A percentile compares a stretch with the other conserved stretches of the same genome.
These are phyloP conservation scores for Apis mellifera DNA, from an alignment of 1,140 invertebrate genomes.

Conservation along the genomic window Amel_HAv3.1 CM009932.2:15056501-15057000, in stretches of 20 bases:
- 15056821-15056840: not conserved
- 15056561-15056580: too few species aligned
- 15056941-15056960: not conserved
- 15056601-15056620: not conserved
- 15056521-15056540: not conserved
- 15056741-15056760: not conserved
- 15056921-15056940: too few species aligned
- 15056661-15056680: not conserved
- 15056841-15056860: not conserved
- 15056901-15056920: too few species aligned
- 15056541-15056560: slow-evolving; percentile 14
- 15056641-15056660: not conserved
- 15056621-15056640: not conserved
- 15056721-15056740: not conserved
- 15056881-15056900: not conserved
- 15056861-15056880: not conserved
- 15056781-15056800: too few species aligned
- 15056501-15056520: not conserved
- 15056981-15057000: not conserved
- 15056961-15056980: not conserved
- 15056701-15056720: slow-evolving; percentile 13
- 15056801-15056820: too few species aligned
- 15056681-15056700: not conserved
- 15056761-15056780: too few species aligned
- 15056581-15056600: not conserved